Conservation (phyloP, 2,888 invertebrate genomes). For the Nomada fabriciana region DNA sequence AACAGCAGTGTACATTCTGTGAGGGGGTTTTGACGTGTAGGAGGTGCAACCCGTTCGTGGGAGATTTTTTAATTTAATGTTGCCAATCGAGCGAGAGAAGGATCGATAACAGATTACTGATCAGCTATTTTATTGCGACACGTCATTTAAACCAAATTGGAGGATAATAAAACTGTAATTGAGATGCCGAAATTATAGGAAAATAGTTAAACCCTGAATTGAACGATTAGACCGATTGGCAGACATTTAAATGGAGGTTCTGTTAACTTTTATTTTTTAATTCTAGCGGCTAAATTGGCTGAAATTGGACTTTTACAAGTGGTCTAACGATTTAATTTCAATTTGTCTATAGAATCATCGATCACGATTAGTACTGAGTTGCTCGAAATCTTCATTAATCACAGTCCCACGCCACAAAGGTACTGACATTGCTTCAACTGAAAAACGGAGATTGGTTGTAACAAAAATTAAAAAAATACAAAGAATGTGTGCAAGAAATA, state of each 20-base stretch:
- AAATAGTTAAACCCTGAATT: not conserved
- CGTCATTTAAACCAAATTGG: no score
- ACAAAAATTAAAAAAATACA: not conserved
- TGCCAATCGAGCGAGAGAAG: no score
- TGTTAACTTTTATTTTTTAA: slow-evolving; percentile 18
- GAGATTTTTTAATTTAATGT: no score
- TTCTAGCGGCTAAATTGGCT: not conserved
- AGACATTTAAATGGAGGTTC: not conserved
- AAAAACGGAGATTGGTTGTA: not conserved
- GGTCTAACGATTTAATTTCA: slow-evolving; percentile 30
- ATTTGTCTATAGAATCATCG: slow-evolving; percentile 37
- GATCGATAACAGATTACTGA: no score
- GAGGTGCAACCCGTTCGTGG: no score
- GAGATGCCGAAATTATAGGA: not conserved
- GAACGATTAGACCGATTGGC: not conserved
- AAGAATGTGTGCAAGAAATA: no score
- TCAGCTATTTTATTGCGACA: no score
- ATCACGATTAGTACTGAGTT: slow-evolving; percentile 50
- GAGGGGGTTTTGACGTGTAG: no score
- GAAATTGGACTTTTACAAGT: slow-evolving; percentile 18
- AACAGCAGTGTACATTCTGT: no score
- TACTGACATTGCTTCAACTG: slow-evolving; percentile 19
- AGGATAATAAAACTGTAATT: no score
- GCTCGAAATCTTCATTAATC: slow-evolving; percentile 53
- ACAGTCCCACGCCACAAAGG: slow-evolving; percentile 13